phyloP scores from a whole-genome alignment of 1,140 invertebrate genomes.

The Stegodyphus dumicola region DNA sequence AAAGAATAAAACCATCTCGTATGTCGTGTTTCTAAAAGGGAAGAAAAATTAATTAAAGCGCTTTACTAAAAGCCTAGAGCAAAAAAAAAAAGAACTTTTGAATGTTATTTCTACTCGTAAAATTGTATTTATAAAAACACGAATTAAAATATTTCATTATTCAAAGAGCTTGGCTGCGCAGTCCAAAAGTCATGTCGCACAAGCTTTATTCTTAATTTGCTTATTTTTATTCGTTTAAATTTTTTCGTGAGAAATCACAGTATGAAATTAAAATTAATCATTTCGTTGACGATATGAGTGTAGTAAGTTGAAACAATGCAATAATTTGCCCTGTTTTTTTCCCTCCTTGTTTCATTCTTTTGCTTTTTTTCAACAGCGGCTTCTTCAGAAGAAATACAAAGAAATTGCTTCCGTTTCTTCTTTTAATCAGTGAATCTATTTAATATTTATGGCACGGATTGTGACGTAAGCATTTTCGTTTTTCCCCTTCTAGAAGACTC shows the following conservation, averaged over 20 bases:
- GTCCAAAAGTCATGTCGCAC: conserved; percentile 7
- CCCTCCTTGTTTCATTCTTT: background rate
- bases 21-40: background rate
- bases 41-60: conserved; percentile 27
- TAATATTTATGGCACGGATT: conserved; percentile 25
- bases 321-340: background rate
- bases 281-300: background rate
- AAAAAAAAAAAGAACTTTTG: background rate
- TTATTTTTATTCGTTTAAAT: background rate
- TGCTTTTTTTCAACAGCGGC: background rate
- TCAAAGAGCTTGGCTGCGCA: background rate
- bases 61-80: conserved; percentile 1
- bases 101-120: background rate
- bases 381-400: background rate
- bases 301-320: conserved; percentile 12
- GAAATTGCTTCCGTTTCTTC: conserved; percentile 8
- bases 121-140: conserved; percentile 9
- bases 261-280: conserved; percentile 27
- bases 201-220: background rate
- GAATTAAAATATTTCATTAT: conserved; percentile 42
- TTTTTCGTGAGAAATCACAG: conserved; percentile 11
- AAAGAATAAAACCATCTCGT: background rate
- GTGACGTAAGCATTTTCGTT: conserved; percentile 1
- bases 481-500: background rate
- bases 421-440: conserved; percentile 24